phyloP scores from a whole-genome alignment of 2,113 vertebrate genomes.

The Ammodramus savannarum region DNA sequence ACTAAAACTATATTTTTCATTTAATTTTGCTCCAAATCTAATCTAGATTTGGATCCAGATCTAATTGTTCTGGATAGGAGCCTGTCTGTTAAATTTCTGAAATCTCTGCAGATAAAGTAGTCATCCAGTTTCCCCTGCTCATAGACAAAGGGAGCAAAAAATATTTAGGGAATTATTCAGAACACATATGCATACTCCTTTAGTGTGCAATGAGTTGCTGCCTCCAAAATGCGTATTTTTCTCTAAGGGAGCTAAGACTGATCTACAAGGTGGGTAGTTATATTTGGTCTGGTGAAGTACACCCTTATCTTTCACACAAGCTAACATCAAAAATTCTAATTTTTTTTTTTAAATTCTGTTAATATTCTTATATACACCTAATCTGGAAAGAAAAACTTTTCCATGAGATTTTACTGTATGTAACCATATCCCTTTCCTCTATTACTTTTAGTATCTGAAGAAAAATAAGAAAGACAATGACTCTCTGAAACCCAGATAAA shows the following conservation, averaged over 20 bases:
- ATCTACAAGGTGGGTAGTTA: neutral
- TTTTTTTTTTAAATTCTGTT: neutral
- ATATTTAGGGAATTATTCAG: neutral
- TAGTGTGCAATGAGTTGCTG: neutral
- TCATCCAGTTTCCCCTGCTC: fast-evolving
- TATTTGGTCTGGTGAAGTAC: neutral
- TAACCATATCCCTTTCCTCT: fast-evolving
- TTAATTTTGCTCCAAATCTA: neutral
- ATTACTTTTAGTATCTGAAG: neutral
- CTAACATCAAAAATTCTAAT: neutral
- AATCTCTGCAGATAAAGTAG: neutral
- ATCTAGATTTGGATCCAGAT: neutral
- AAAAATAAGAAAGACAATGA: fast-evolving
- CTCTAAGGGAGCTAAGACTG: neutral
- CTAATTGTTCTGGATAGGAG: neutral
- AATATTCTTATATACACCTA: neutral
- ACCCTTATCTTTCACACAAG: neutral
- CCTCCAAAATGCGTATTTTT: neutral
- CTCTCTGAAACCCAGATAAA: fast-evolving
- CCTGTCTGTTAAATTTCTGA: neutral
- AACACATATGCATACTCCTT: neutral
- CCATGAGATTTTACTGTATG: neutral
- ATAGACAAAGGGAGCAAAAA: neutral
- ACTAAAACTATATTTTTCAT: neutral
- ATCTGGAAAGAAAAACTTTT: neutral